Conservation (phyloP, 2,797 vertebrate species). For the Alosa sapidissima region DNA sequence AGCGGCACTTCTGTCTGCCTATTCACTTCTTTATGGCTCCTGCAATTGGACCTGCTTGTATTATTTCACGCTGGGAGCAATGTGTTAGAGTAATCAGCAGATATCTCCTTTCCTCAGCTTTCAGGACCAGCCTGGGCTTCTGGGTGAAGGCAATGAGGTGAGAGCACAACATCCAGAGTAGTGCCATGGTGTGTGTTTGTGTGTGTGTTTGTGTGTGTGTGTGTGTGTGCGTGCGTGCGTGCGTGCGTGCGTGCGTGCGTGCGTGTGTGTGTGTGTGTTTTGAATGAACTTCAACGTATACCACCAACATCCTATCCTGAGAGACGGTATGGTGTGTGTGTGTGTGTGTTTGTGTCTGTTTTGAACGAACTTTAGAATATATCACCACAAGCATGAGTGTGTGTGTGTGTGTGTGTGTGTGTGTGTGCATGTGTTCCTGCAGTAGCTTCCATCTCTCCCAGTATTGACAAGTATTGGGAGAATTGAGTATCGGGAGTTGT, state of each 20-base stretch:
- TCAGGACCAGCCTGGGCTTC: background rate
- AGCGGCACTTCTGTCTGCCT: slow-evolving; percentile 29
- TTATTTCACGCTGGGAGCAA: slow-evolving; percentile 62
- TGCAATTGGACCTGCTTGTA: slow-evolving; percentile 51
- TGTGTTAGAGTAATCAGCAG: slow-evolving; percentile 64
- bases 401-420: slow-evolving; percentile 1
- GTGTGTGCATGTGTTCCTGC: background rate
- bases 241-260: background rate
- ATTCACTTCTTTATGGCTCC: slow-evolving; percentile 44
- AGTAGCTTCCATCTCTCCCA: no score
- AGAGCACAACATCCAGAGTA: slow-evolving; percentile 37
- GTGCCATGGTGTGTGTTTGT: slow-evolving; percentile 20
- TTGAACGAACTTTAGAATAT: no score
- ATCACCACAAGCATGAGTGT: background rate
- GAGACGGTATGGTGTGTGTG: background rate
- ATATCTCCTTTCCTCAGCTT: slow-evolving; percentile 50
- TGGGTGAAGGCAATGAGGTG: background rate
- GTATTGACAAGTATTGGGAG: no score
- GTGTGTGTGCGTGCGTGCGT: background rate
- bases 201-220: slow-evolving; percentile 27
- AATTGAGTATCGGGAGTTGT: no score
- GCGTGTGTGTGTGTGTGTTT: background rate
- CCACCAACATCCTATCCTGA: no score
- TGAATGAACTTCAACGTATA: background rate
- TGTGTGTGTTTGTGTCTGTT: background rate